phyloP scores from a whole-genome alignment of 2,888 invertebrate species.

The Pyrocoelia pectoralis region DNA sequence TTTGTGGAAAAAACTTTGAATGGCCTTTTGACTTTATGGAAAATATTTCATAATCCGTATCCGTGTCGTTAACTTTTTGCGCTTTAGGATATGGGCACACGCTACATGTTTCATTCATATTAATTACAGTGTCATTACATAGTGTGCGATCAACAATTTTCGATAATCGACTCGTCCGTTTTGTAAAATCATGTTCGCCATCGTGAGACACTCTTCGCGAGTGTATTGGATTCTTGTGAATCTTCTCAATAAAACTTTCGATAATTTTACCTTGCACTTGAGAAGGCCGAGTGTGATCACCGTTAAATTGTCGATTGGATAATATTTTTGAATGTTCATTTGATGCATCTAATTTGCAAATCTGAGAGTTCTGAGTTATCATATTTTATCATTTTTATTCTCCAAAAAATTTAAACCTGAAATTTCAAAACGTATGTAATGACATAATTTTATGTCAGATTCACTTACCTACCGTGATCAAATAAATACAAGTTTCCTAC shows the following conservation, averaged over 20 bases:
- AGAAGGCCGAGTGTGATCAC: too few relatives aligned
- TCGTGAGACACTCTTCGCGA: too few relatives aligned
- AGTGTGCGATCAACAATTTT: background rate
- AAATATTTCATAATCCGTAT: background rate
- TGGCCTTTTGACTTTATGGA: background rate
- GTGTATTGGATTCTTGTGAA: too few relatives aligned
- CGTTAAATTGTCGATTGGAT: too few relatives aligned
- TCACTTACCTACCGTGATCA: background rate
- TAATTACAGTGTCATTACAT: background rate
- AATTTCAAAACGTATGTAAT: background rate
- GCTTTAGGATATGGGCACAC: background rate
- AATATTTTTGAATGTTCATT: too few relatives aligned
- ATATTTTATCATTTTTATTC: background rate
- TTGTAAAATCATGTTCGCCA: too few relatives aligned
- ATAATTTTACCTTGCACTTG: too few relatives aligned
- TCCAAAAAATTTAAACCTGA: background rate
- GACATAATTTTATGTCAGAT: background rate
- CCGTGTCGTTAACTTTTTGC: background rate
- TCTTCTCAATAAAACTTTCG: too few relatives aligned
- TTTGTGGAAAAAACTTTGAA: background rate
- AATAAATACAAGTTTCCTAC: too few relatives aligned
- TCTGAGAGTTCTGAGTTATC: background rate
- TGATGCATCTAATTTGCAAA: background rate
- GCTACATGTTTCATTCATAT: background rate
- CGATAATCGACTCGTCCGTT: background rate